phyloP scores from a whole-genome alignment of 2,113 vertebrate species.

The Hymenochirus boettgeri region DNA sequence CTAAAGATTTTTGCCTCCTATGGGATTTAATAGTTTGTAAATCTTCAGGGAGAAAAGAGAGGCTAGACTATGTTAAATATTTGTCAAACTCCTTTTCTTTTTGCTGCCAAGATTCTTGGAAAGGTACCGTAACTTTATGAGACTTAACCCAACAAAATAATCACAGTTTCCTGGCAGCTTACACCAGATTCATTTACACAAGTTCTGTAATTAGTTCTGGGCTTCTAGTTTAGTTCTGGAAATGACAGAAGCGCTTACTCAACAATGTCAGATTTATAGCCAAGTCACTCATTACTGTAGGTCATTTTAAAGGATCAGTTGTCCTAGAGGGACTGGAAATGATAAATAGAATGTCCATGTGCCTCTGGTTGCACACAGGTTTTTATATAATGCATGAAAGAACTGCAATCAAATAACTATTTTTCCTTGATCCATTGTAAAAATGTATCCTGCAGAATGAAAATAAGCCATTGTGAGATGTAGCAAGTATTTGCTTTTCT shows the following conservation, averaged over 20 bases:
- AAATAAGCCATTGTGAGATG: conserved; percentile 11
- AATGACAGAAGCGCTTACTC: conserved; percentile 17
- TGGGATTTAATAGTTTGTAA: not conserved
- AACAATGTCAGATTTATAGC: conserved; percentile 18
- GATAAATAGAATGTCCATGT: conserved; percentile 24
- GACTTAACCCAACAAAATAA: conserved; percentile 27
- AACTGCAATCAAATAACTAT: conserved; percentile 30
- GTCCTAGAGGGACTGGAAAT: conserved; percentile 5
- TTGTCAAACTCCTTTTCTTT: conserved; percentile 28
- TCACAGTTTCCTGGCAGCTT: conserved; percentile 35
- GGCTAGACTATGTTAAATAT: conserved; percentile 29
- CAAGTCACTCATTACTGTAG: conserved; percentile 26
- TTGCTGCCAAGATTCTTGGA: conserved; percentile 27
- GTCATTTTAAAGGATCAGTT: conserved; percentile 22
- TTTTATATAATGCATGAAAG: not conserved
- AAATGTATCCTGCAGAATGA: conserved; percentile 5
- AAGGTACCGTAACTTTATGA: conserved; percentile 24
- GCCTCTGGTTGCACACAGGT: conserved; percentile 8
- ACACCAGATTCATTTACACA: conserved; percentile 33
- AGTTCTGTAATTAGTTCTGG: conserved; percentile 32
- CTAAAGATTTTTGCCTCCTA: too few relatives aligned
- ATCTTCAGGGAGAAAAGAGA: not conserved
- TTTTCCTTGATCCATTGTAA: conserved; percentile 14
- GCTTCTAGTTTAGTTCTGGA: conserved; percentile 18
- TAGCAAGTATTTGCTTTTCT: conserved; percentile 21